These are phyloP conservation scores for Zingel zingel DNA, from an alignment of 2,113 vertebrate species.

Conservation along the genomic window DNA sequence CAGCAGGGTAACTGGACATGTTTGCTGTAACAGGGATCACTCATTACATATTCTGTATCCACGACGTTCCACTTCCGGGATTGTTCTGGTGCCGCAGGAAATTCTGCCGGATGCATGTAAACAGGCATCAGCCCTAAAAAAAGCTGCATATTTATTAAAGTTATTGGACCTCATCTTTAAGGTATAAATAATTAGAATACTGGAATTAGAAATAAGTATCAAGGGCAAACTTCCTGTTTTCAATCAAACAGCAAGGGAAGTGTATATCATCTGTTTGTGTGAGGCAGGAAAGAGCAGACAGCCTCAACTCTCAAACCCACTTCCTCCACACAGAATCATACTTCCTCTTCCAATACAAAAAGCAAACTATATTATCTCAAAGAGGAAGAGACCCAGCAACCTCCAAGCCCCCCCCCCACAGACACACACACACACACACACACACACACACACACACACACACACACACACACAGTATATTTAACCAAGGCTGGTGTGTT, in stretches of 20 bases:
- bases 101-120: background rate
- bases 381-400: background rate
- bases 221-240: constrained; percentile 12
- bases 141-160: too few species aligned
- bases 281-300: constrained; percentile 18
- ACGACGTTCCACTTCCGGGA: too few species aligned
- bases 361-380: background rate
- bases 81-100: too few species aligned
- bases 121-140: background rate
- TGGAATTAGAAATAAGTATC: background rate
- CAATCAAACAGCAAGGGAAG: constrained; percentile 3
- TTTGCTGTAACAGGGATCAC: too few species aligned
- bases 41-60: too few species aligned
- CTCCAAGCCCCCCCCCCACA: too few species aligned
- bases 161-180: background rate
- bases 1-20: too few species aligned
- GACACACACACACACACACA: too few species aligned
- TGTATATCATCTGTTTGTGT: background rate
- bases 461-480: too few species aligned
- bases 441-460: too few species aligned
- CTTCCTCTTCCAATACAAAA: constrained; percentile 44
- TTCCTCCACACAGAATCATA: constrained; percentile 43
- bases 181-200: fast-evolving
- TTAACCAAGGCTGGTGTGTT: too few species aligned
- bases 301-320: constrained; percentile 36